These are phyloP conservation scores for Epinephelus moara DNA, from an alignment of 2,113 vertebrate genomes.

Conservation along the genomic window DNA sequence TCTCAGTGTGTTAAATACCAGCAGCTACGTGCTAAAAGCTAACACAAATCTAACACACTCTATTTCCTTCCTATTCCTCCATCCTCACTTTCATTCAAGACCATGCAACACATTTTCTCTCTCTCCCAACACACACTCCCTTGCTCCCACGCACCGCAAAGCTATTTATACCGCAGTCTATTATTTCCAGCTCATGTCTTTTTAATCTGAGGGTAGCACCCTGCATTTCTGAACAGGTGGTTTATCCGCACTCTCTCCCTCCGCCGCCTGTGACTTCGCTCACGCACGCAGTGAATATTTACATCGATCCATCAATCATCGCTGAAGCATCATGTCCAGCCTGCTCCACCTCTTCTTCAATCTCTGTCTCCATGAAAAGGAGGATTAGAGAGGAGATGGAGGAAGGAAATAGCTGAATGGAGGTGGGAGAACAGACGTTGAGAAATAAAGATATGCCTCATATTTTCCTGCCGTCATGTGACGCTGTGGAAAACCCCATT, in stretches of 20 bases:
- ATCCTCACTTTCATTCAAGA: conserved; percentile 43
- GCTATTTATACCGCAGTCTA: conserved; percentile 69
- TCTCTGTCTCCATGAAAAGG: background rate
- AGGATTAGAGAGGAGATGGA: conserved; percentile 4
- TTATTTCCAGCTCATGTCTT: conserved; percentile 74
- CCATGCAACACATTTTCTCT: conserved; percentile 40
- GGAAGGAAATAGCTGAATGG: background rate
- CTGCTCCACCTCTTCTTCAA: background rate
- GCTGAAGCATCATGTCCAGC: background rate
- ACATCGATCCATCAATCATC: conserved; percentile 14
- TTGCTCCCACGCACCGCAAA: conserved; percentile 36
- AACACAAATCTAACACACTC: conserved; percentile 8
- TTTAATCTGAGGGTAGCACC: conserved; percentile 67
- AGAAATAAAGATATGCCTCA: background rate
- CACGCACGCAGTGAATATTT: background rate
- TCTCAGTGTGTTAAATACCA: background rate
- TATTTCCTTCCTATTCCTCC: background rate
- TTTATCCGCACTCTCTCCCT: conserved; percentile 18
- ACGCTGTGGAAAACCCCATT: conserved; percentile 29
- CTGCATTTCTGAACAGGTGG: conserved; percentile 56
- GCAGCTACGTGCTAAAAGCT: conserved; percentile 31
- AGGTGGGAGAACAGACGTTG: background rate
- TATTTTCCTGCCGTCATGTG: background rate
- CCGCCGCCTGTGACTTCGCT: conserved; percentile 1
- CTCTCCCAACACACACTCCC: conserved; percentile 34